phyloP scores from a whole-genome alignment of 2,888 invertebrate species.

The Caenorhabditis doughertyi region DNA sequence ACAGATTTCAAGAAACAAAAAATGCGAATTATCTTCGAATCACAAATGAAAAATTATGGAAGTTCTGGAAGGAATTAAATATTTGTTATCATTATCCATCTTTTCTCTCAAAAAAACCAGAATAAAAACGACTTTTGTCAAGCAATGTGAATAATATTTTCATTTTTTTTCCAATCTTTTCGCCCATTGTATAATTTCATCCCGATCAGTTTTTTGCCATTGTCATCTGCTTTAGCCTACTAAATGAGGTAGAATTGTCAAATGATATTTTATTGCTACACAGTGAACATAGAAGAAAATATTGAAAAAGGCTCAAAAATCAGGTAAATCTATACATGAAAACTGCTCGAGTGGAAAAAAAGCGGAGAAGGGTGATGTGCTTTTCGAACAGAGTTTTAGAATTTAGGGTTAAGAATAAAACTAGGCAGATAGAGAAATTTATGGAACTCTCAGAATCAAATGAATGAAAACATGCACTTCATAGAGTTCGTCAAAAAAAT shows the following conservation, averaged over 20 bases:
- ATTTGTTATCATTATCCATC: too few species aligned
- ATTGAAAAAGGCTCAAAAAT: conserved; percentile 4
- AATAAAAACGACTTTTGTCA: conserved; percentile 33
- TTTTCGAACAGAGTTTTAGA: background rate
- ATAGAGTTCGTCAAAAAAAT: too few species aligned
- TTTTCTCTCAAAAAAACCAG: background rate
- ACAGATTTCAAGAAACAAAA: conserved; percentile 1
- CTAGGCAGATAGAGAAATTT: conserved; percentile 1
- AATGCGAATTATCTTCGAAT: too few species aligned
- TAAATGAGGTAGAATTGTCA: conserved; percentile 14
- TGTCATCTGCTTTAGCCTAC: conserved; percentile 45
- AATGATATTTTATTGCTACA: conserved; percentile 24
- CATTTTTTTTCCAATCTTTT: background rate
- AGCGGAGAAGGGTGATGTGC: background rate
- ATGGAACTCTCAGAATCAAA: conserved; percentile 1
- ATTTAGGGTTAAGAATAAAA: conserved; percentile 30
- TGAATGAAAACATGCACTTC: background rate
- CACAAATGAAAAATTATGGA: too few species aligned
- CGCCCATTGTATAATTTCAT: conserved; percentile 22
- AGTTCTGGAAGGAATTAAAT: too few species aligned
- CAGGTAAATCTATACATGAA: conserved; percentile 26
- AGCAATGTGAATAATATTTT: conserved; percentile 20
- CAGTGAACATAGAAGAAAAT: background rate
- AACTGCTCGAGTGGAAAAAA: conserved; percentile 4
- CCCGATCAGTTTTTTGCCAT: conserved; percentile 22